phyloP scores from a whole-genome alignment of 2,888 invertebrate genomes.

The Ichneumoninae sp. region DNA sequence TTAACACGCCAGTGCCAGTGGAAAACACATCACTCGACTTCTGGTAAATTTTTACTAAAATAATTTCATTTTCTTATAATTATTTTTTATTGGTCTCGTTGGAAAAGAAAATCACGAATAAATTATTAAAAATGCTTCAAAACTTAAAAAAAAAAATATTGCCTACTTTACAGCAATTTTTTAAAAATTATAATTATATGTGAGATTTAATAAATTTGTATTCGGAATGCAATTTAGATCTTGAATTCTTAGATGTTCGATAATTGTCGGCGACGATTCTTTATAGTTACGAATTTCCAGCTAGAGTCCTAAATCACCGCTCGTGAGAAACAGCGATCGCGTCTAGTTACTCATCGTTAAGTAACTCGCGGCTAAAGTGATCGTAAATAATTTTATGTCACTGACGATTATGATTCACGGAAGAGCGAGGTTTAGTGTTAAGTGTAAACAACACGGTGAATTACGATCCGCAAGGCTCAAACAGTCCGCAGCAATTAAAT shows the following conservation, averaged over 20 bases:
- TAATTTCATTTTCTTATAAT: neutral
- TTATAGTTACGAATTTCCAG: neutral
- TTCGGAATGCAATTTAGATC: neutral
- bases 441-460: conserved; percentile 1
- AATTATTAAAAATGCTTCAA: neutral
- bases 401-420: conserved; percentile 22
- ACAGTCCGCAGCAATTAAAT: neutral
- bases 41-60: conserved; percentile 53
- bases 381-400: conserved; percentile 46
- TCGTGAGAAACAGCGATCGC: neutral
- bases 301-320: neutral
- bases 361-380: neutral
- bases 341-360: conserved; percentile 7
- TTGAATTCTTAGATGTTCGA: neutral
- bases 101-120: neutral
- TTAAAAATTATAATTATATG: neutral
- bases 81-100: neutral
- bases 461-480: conserved; percentile 9
- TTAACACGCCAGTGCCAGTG: conserved; percentile 61
- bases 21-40: conserved; percentile 53
- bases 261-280: neutral
- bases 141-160: neutral
- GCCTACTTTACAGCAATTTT: neutral
- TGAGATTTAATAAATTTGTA: neutral
- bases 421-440: neutral